Evolutionary conservation across 2,113 vertebrate genomes (phyloP), one percentile per base, ranked within the genome.

Genomic region (Mola mola): DNA sequence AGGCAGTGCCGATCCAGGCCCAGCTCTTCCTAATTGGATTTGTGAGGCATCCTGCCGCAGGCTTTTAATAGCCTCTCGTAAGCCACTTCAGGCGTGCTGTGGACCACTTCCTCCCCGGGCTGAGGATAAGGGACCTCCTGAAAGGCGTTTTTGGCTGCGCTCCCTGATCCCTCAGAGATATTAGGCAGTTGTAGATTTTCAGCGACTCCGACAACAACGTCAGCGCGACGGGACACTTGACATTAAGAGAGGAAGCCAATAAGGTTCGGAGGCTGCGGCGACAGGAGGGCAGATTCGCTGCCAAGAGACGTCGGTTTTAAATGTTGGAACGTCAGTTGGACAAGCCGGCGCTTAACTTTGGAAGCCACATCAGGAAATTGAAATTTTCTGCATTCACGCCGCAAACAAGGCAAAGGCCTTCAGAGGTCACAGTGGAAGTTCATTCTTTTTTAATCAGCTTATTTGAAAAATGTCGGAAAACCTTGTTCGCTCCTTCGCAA

Each of bases 21-120:
- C 62, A 17, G 66, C 63, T 75, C 68, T 81, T 87, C 79, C 79
- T 89, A 87, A 88, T 88, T 84, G 67, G 81, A 84, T 90, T 90
- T 87, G 73, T 24, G 77, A 81, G 82, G 64, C 79, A 73, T 84
- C 82, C 77, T 67, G 81, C 84, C 75, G 43, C 66, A 78, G 82
- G 79, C 73, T 71, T 80, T 73, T 78, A 75, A 75, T 64, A 68
- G 78, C 62, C 82, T 75, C 63, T 61, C 72, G 78, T 63, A 60
- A 72, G 62, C 53, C 55, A 7, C 79, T 71, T 66, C 68, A 21
- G 77, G 66, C 70, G 49, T 19, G 62, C 8, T 41, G 46, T 24
- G 70, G 44, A 64, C 72, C 76, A 65, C 73, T 78, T 79, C 62
- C 59, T 70, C 63, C 56, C 75, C 2, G 61, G 12, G 2, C 41